Conservation (phyloP, 2,888 invertebrate species). For the Drosophila niveifrons region DNA sequence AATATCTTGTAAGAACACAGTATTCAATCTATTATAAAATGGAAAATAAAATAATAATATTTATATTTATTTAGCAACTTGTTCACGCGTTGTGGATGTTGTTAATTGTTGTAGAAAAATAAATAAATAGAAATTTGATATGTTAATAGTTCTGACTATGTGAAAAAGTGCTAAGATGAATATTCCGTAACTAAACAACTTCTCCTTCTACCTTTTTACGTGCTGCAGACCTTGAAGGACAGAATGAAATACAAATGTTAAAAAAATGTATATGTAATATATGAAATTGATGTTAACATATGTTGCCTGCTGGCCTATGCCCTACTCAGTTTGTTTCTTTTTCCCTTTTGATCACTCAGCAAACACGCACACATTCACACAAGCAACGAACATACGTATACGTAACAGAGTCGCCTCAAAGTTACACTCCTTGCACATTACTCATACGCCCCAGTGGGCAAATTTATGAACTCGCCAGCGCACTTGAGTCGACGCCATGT, state of each 20-base stretch:
- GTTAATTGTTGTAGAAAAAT: too few relatives aligned
- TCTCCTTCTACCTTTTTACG: background rate
- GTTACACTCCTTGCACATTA: constrained; percentile 75
- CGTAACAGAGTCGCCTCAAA: constrained; percentile 32
- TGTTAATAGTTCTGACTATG: too few relatives aligned
- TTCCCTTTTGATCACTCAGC: constrained; percentile 46
- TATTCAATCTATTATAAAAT: too few relatives aligned
- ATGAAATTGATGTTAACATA: constrained; percentile 71
- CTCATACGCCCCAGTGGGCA: constrained; percentile 82
- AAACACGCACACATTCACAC: constrained; percentile 9
- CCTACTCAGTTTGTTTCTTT: constrained; percentile 47
- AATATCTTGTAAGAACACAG: too few relatives aligned
- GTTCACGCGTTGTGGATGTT: too few relatives aligned
- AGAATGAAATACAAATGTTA: constrained; percentile 13
- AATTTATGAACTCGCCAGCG: constrained; percentile 78
- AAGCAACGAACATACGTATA: constrained; percentile 7
- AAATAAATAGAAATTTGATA: too few relatives aligned
- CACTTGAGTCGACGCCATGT: constrained; percentile 75
- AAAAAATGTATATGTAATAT: constrained; percentile 19
- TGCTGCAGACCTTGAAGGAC: background rate
- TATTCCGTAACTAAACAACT: too few relatives aligned
- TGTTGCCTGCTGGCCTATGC: constrained; percentile 70
- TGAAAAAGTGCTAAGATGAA: too few relatives aligned
- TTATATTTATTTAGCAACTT: too few relatives aligned
- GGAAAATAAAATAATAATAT: too few relatives aligned